Evolutionary conservation across 2,797 vertebrate genomes (phyloP).

Genomic region (Danio jaintianensis): DNA sequence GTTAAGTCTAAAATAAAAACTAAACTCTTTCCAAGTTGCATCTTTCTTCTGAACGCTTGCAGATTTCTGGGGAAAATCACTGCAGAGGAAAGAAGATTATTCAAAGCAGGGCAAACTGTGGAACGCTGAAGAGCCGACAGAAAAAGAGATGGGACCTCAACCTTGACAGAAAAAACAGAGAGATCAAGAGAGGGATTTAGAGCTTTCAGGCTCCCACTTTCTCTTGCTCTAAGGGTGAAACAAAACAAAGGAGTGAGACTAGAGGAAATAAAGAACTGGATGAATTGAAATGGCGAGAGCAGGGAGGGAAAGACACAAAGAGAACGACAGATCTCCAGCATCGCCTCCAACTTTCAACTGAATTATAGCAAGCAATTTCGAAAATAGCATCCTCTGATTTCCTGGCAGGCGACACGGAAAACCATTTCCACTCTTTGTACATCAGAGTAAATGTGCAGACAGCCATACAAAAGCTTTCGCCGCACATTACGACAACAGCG

Average conservation of each 20-base stretch:
- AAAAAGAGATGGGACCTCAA: conserved; percentile 57
- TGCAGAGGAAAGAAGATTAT: conserved; percentile 51
- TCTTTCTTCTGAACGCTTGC: conserved; percentile 20
- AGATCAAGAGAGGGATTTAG: conserved; percentile 61
- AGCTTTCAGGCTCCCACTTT: conserved; percentile 49
- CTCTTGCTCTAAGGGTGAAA: conserved; percentile 48
- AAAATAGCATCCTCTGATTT: conserved; percentile 46
- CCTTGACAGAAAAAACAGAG: conserved; percentile 59
- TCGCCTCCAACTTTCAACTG: conserved; percentile 11
- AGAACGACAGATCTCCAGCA: conserved; percentile 10
- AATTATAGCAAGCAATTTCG: conserved; percentile 43
- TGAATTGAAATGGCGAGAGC: conserved; percentile 18
- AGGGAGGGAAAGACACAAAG: neutral
- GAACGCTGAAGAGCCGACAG: conserved; percentile 42
- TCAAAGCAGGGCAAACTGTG: conserved; percentile 45
- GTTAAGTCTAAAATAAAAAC: conserved; percentile 7
- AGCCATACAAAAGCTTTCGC: conserved; percentile 30
- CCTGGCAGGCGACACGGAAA: conserved; percentile 47
- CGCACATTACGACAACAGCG: neutral
- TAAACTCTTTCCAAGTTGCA: neutral
- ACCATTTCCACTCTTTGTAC: conserved; percentile 42
- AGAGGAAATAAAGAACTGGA: conserved; percentile 46
- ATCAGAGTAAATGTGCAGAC: conserved; percentile 36
- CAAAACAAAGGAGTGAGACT: conserved; percentile 34
- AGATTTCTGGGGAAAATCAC: conserved; percentile 53